Evolutionary conservation across 2,888 invertebrate species (phyloP).

Genomic region (Julus scandinavius): DNA sequence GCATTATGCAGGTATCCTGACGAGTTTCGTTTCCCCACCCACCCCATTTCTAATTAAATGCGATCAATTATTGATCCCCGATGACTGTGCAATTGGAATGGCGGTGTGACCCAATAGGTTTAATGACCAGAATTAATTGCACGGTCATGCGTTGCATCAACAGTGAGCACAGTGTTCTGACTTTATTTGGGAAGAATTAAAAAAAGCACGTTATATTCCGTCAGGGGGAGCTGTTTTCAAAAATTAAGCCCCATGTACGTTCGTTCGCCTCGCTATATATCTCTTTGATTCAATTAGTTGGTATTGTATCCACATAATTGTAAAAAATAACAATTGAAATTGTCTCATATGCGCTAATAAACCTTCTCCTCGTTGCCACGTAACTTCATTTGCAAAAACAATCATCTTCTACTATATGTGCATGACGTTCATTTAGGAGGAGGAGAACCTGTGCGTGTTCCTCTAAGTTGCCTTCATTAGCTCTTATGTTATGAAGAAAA

Average conservation of each 20-base stretch:
- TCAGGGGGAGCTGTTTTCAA: neutral
- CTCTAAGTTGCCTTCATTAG: neutral
- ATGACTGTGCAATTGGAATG: conserved; percentile 38
- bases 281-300: conserved; percentile 24
- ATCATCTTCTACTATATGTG: neutral
- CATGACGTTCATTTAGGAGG: neutral
- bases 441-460: neutral
- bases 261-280: neutral
- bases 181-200: neutral
- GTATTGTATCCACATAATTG: conserved; percentile 3
- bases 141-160: conserved; percentile 10
- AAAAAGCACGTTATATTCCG: neutral
- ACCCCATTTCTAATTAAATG: conserved; percentile 36
- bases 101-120: neutral
- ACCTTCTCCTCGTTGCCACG: neutral
- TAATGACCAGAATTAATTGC: conserved; percentile 35
- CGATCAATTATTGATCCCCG: conserved; percentile 31
- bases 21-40: neutral
- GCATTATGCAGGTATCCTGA: conserved; percentile 5
- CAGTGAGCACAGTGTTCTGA: neutral
- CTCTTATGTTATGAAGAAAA: conserved; percentile 14
- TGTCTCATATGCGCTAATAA: conserved; percentile 28
- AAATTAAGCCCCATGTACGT: neutral
- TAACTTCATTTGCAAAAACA: conserved; percentile 22
- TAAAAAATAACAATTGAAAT: conserved; percentile 8